phyloP scores from a whole-genome alignment of 2,797 vertebrate species.

The Arrhamphus sclerolepis region DNA sequence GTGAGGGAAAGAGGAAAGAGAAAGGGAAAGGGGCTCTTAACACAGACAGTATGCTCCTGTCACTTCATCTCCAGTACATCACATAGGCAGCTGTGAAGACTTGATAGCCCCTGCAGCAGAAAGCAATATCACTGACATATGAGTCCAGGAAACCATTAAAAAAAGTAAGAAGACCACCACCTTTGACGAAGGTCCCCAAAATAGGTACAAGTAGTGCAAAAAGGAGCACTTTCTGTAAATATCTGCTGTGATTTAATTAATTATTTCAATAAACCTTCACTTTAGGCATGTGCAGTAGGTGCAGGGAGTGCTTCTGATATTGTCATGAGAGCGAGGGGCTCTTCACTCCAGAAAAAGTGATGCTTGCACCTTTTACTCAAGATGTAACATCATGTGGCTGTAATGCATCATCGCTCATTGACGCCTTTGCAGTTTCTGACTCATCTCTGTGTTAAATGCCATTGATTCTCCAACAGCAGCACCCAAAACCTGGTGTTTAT shows the following conservation, averaged over 20 bases:
- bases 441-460: conserved; percentile 39
- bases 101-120: conserved; percentile 38
- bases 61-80: conserved; percentile 47
- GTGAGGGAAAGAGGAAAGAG: conserved; percentile 27
- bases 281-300: neutral
- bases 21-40: conserved; percentile 17
- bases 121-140: conserved; percentile 39
- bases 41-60: conserved; percentile 45
- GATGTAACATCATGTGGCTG: conserved; percentile 19
- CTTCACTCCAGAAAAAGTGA: conserved; percentile 32
- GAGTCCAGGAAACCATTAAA: conserved; percentile 26
- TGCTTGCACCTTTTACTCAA: conserved; percentile 33
- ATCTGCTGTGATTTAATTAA: neutral
- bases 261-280: conserved; percentile 10
- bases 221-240: too few relatives aligned
- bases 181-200: conserved; percentile 13
- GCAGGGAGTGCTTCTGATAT: too few relatives aligned
- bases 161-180: conserved; percentile 6
- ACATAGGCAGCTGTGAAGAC: conserved; percentile 34
- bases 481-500: conserved; percentile 36
- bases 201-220: neutral
- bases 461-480: conserved; percentile 30
- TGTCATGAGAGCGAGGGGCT: neutral
- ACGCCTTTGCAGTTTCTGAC: conserved; percentile 19
- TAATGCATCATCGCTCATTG: conserved; percentile 13